Evolutionary conservation across 2,113 vertebrate genomes (phyloP).

Genomic region (Porphyrio hochstetteri): DNA sequence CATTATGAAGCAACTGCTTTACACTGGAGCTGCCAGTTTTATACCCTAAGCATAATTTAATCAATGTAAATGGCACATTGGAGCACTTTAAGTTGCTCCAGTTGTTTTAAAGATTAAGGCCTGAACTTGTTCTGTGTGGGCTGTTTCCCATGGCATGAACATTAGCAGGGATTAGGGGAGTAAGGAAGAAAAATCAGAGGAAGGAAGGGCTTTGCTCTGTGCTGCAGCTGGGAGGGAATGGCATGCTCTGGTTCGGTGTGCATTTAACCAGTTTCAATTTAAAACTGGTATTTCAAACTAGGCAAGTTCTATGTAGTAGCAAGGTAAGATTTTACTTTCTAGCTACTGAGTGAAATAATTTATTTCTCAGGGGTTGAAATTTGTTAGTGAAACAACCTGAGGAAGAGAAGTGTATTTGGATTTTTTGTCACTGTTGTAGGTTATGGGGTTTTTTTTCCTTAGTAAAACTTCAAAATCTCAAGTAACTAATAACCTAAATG

Average conservation of each 20-base stretch:
- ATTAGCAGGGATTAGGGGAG: not conserved
- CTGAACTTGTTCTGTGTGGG: not conserved
- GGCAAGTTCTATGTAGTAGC: not conserved
- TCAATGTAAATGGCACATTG: not conserved
- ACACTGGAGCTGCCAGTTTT: not conserved
- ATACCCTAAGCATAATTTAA: not conserved
- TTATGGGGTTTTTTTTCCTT: not conserved
- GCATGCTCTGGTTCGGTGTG: fast-evolving
- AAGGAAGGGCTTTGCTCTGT: not conserved
- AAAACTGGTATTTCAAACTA: not conserved
- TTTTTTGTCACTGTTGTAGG: not conserved
- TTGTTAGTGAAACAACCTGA: not conserved
- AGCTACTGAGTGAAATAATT: not conserved
- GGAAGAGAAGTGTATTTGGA: not conserved
- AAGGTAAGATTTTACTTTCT: not conserved
- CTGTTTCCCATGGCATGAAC: not conserved
- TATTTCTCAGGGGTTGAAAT: not conserved
- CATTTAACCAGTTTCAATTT: not conserved
- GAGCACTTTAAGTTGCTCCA: not conserved
- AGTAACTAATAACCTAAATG: not conserved
- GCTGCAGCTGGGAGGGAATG: not conserved
- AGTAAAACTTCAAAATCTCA: not conserved
- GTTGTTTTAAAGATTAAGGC: not conserved
- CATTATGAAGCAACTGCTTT: not conserved
- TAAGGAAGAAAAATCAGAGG: not conserved